Evolutionary conservation across 2,113 vertebrate genomes (phyloP).

Genomic region (Sterrhoptilus dennistouni): DNA sequence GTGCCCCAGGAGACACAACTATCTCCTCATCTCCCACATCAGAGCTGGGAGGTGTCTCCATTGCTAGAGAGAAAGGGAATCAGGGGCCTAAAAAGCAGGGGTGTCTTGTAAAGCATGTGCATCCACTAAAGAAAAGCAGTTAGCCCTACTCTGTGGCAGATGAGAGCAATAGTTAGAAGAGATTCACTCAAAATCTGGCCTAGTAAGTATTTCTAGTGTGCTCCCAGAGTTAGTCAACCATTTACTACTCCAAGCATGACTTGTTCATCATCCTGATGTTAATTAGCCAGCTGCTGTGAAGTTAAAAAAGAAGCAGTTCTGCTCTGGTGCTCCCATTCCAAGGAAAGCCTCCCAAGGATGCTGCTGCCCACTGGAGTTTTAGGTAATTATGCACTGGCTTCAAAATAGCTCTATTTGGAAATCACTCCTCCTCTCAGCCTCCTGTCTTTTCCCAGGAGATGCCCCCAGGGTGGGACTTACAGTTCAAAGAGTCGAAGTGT

Average conservation of each 20-base stretch:
- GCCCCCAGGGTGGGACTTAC: slow-evolving; percentile 81
- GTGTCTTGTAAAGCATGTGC: background rate
- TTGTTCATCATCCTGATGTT: slow-evolving; percentile 22
- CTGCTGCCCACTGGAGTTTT: slow-evolving; percentile 4
- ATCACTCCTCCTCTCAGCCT: background rate
- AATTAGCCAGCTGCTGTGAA: slow-evolving; percentile 33
- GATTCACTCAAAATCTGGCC: background rate
- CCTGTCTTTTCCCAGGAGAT: background rate
- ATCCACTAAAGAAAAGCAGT: background rate
- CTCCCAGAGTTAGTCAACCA: background rate
- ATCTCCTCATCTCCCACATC: slow-evolving; percentile 31
- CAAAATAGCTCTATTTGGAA: slow-evolving; percentile 9
- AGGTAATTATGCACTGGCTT: slow-evolving; percentile 3
- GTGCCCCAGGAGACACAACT: slow-evolving; percentile 27
- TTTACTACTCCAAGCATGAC: slow-evolving; percentile 19
- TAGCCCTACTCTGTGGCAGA: background rate
- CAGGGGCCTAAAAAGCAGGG: background rate
- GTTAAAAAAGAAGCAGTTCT: slow-evolving; percentile 41
- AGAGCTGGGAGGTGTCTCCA: slow-evolving; percentile 3
- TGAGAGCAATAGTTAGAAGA: background rate
- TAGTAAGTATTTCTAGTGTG: background rate
- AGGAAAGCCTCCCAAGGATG: slow-evolving; percentile 9
- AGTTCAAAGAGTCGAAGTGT: slow-evolving; percentile 92
- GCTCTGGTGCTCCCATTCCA: background rate
- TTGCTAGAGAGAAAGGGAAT: background rate